Evolutionary conservation across 2,888 invertebrate genomes (phyloP).

Genomic region (Morinoia aosen): DNA sequence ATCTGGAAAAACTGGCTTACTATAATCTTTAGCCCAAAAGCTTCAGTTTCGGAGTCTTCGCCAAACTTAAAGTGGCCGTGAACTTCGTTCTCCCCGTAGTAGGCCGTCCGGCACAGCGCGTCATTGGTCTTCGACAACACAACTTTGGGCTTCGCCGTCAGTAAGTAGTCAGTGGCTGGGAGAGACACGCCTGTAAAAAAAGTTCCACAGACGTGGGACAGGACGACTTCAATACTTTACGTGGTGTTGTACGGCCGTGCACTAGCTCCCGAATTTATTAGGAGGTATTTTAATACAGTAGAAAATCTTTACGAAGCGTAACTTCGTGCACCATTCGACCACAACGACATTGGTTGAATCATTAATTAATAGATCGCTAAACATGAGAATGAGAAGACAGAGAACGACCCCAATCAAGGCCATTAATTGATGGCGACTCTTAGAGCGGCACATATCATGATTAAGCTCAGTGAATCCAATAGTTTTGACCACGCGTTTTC

Average conservation of each 20-base stretch:
- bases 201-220: not conserved
- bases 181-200: not conserved
- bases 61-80: not conserved
- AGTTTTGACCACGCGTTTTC: too few species aligned
- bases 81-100: not conserved
- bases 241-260: not conserved
- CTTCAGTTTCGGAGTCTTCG: not conserved
- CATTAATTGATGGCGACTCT: too few species aligned
- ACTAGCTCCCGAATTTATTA: not conserved
- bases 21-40: not conserved
- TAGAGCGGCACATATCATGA: too few species aligned
- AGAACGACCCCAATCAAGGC: too few species aligned
- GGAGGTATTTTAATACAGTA: not conserved
- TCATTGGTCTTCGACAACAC: not conserved
- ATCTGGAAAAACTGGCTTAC: not conserved
- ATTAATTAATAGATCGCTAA: too few species aligned
- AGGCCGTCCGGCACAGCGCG: not conserved
- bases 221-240: not conserved
- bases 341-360: too few species aligned
- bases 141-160: not conserved
- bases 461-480: too few species aligned
- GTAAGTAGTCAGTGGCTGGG: not conserved
- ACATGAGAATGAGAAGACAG: too few species aligned
- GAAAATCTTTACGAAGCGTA: too few species aligned
- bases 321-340: too few species aligned